phyloP scores from a whole-genome alignment of 2,113 vertebrate genomes.

The Crotalus helleri region DNA sequence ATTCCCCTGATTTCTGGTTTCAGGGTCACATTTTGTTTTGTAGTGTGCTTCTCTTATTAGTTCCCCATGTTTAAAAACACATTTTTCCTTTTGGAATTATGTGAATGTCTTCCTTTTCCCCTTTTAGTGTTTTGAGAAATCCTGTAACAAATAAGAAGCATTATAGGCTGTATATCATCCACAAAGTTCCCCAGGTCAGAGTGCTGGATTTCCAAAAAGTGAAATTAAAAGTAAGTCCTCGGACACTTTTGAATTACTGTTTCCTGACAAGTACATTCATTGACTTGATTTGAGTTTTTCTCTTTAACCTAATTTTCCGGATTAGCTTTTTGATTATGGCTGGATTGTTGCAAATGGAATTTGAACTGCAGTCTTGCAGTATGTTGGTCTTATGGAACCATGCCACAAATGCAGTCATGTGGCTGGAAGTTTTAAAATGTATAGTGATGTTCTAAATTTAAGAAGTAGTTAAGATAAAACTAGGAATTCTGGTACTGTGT shows the following conservation, averaged over 20 bases:
- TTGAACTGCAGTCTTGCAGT: background rate
- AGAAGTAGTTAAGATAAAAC: background rate
- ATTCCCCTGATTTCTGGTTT: no score
- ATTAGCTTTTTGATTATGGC: background rate
- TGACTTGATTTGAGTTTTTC: background rate
- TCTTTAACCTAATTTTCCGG: background rate
- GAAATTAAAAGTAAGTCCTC: constrained; percentile 85
- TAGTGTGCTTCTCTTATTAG: background rate
- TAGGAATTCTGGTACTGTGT: background rate
- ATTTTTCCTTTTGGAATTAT: background rate
- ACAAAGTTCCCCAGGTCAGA: constrained; percentile 91
- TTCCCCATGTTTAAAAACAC: background rate
- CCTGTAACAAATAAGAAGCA: constrained; percentile 99
- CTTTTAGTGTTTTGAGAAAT: constrained; percentile 87
- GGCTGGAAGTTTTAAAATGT: background rate
- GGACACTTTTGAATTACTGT: background rate
- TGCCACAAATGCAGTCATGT: background rate
- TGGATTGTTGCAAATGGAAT: background rate
- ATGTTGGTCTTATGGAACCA: background rate
- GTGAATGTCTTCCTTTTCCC: background rate
- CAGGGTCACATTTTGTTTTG: background rate
- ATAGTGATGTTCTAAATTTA: background rate
- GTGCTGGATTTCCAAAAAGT: constrained; percentile 98
- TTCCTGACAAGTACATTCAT: background rate
- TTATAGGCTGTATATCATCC: constrained; percentile 95